A percentile compares a stretch with the other conserved stretches of the same genome.
Evolutionary conservation across 2,888 invertebrate genomes (phyloP).

Genomic region (Lydus trimaculatus): DNA sequence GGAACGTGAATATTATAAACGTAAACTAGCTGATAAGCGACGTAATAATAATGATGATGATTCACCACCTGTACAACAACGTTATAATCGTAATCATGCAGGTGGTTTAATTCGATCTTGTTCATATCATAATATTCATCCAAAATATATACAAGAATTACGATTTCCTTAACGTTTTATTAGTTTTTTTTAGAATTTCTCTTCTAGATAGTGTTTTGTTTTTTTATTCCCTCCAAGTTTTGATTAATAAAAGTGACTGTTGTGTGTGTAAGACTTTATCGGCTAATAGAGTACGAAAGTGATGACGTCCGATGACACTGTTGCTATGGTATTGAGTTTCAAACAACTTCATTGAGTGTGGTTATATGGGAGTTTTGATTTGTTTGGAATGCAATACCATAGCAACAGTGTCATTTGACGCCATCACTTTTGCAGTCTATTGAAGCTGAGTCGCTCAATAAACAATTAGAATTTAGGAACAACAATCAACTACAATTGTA

Average conservation of each 20-base stretch:
- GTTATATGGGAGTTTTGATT: too few species aligned
- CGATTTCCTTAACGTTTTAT: slow-evolving; percentile 63
- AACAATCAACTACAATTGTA: neutral
- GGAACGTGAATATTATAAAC: slow-evolving; percentile 65
- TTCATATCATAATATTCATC: slow-evolving; percentile 71
- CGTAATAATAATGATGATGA: slow-evolving; percentile 57
- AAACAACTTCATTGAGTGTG: too few species aligned
- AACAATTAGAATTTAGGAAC: neutral
- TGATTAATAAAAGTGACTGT: too few species aligned
- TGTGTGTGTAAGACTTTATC: neutral
- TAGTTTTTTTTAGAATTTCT: neutral
- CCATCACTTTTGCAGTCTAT: too few species aligned
- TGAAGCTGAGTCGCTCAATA: neutral
- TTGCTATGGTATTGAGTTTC: too few species aligned
- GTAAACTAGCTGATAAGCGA: slow-evolving; percentile 36
- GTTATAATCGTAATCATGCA: slow-evolving; percentile 58
- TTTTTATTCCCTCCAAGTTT: neutral
- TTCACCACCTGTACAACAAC: slow-evolving; percentile 61
- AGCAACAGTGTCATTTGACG: too few species aligned
- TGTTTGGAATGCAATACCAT: too few species aligned
- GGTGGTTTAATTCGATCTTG: slow-evolving; percentile 60
- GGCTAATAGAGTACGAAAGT: too few species aligned
- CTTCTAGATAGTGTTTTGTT: neutral
- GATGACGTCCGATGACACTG: too few species aligned
- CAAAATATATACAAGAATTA: slow-evolving; percentile 70